These are phyloP conservation scores for Polypterus senegalus DNA, from an alignment of 2,113 vertebrate species.

Conservation along the genomic window DNA sequence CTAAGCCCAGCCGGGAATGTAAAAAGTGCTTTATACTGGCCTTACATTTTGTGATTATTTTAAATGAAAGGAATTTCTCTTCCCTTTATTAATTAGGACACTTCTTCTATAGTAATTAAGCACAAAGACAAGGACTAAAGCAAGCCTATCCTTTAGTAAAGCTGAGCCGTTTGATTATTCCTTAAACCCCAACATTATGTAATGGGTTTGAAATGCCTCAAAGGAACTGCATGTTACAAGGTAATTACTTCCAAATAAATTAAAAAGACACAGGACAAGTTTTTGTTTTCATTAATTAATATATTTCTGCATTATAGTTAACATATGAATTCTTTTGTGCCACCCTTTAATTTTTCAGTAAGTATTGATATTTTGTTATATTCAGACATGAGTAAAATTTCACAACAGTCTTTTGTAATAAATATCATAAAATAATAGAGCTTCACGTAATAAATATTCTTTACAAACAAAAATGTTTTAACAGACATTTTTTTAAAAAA, in stretches of 20 bases:
- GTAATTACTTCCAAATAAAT: slow-evolving; percentile 18
- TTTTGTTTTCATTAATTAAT: slow-evolving; percentile 88
- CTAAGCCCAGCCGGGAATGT: too few species aligned
- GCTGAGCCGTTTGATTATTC: too few species aligned
- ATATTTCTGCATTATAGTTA: slow-evolving; percentile 99
- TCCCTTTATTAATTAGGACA: too few species aligned
- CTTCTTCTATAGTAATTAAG: too few species aligned
- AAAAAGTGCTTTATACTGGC: too few species aligned
- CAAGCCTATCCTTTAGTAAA: too few species aligned
- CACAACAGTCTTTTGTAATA: slow-evolving; percentile 96
- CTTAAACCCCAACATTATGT: too few species aligned
- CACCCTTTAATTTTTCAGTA: slow-evolving; percentile 84
- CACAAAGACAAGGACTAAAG: too few species aligned
- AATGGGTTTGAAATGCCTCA: too few species aligned
- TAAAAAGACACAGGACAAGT: slow-evolving; percentile 42
- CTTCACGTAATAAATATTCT: slow-evolving; percentile 99
- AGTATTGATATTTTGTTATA: slow-evolving; percentile 99
- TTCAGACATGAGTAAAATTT: slow-evolving; percentile 96
- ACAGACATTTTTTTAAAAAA: slow-evolving; percentile 94
- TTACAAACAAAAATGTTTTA: slow-evolving; percentile 87
- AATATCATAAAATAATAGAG: slow-evolving; percentile 99
- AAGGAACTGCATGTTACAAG: too few species aligned
- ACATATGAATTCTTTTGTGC: slow-evolving; percentile 87
- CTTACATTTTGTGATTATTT: too few species aligned
- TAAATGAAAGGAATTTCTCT: too few species aligned